Base-by-base conservation (phyloP, 2,797 vertebrate genomes). In the Argyrosomus regius region DNA sequence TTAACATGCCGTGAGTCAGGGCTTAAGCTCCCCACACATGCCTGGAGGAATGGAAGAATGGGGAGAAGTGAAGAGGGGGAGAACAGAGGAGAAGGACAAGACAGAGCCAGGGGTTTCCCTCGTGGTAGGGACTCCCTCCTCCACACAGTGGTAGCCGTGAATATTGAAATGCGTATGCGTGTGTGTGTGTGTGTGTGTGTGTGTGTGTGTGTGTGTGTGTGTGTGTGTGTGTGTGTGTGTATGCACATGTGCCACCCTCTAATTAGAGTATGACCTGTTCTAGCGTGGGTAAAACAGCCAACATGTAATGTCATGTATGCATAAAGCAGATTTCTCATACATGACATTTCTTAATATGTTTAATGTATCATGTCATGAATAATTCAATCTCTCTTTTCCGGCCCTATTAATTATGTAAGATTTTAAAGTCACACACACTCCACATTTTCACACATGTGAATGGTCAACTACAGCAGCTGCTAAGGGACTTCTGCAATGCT, bases 1-100 rank as follows among this genome's bases (percentile, higher is more conserved):
- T 96, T 95, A 95, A 94, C 92, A 94, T 93, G 89, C 83, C 73
- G 78, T 95, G 94, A 95, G 92, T 95, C 94, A 95, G 91, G 87
- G 92, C 87, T 93, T 93, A 95, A 93, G 91, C 90, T 91, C 91
- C 75, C 93, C 89, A 85, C 84, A 77, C 58, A 85, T 78, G 91
- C 90, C 91, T 79, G 24, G 71, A 85, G 89, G 84, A 93, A 73
- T 50, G 70, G 66, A 78, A 82, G 85, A 89, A 85, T 52, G 59
- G 70, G 81, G 54, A 41, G 80, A 54, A 72, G 63, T 4, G 45
- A 45, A 28, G 52, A 46, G 8, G 10, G n/a, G 41, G 16, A 13
- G n/a, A 35, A 41, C 13, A 35, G 59, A 65, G 65, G 56, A 73
- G 79, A 73, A 84, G 82, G 86, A 84, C 85, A 78, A 79, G 84